Conservation (phyloP, 2,113 vertebrate species). For the Egretta garzetta region DNA sequence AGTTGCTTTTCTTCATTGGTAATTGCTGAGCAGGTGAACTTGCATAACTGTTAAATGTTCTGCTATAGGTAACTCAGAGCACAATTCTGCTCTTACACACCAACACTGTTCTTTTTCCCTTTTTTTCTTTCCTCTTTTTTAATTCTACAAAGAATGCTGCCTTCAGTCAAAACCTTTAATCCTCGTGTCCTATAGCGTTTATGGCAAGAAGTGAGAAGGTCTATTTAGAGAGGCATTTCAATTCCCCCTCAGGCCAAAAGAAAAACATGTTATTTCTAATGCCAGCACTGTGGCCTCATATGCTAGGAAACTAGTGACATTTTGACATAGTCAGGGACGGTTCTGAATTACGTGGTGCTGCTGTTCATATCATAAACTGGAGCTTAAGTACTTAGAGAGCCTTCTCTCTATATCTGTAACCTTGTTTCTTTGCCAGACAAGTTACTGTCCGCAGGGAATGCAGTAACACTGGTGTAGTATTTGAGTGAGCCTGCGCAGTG, state of each 20-base stretch:
- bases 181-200: neutral
- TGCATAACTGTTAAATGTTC: neutral
- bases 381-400: conserved; percentile 37
- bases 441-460: conserved; percentile 30
- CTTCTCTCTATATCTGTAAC: conserved; percentile 32
- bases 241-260: conserved; percentile 54
- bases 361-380: conserved; percentile 48
- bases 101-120: fast-evolving
- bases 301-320: conserved; percentile 58
- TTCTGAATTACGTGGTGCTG: conserved; percentile 46
- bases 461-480: neutral
- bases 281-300: conserved; percentile 39
- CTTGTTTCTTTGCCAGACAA: conserved; percentile 50
- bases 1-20: neutral
- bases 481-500: neutral
- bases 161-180: conserved; percentile 41
- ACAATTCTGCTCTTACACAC: neutral
- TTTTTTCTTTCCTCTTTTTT: neutral
- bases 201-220: conserved; percentile 47
- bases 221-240: conserved; percentile 65
- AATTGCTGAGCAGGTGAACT: neutral
- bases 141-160: conserved; percentile 55
- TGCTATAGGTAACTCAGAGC: neutral
- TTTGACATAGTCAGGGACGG: conserved; percentile 59
- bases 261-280: conserved; percentile 66